phyloP scores from a whole-genome alignment of 2,888 invertebrate genomes.

The Xylocampa areola region DNA sequence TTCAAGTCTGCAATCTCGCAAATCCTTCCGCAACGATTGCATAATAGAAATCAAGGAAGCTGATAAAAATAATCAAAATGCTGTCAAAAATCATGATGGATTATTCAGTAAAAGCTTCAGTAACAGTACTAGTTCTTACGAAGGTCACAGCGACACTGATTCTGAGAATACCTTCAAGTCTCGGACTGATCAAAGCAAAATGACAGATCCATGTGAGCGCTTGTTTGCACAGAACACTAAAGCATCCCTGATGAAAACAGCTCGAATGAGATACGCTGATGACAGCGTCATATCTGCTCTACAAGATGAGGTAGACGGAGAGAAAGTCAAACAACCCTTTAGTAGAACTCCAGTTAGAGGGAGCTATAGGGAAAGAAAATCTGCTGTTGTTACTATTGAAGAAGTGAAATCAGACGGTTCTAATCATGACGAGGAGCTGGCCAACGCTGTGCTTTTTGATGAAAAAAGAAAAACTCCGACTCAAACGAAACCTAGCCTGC shows the following conservation, averaged over 20 bases:
- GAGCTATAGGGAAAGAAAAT: conserved; percentile 84
- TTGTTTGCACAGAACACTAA: conserved; percentile 90
- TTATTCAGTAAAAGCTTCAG: conserved; percentile 86
- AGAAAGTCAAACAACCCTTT: conserved; percentile 79
- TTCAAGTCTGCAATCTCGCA: conserved; percentile 82
- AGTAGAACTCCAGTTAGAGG: conserved; percentile 78
- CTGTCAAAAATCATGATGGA: conserved; percentile 73
- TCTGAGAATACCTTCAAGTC: conserved; percentile 88
- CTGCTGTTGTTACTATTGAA: conserved; percentile 85
- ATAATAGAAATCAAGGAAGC: conserved; percentile 85
- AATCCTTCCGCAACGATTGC: conserved; percentile 80
- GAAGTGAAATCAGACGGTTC: conserved; percentile 85
- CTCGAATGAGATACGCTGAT: conserved; percentile 90
- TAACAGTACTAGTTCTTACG: conserved; percentile 91
- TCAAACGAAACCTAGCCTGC: conserved; percentile 70
- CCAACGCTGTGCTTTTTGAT: conserved; percentile 77
- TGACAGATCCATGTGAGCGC: conserved; percentile 84
- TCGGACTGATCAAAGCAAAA: conserved; percentile 73
- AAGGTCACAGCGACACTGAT: conserved; percentile 92
- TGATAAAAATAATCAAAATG: conserved; percentile 71
- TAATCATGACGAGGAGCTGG: conserved; percentile 79
- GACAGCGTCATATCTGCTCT: conserved; percentile 77
- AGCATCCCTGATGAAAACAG: conserved; percentile 90
- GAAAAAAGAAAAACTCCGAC: conserved; percentile 78
- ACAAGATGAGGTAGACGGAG: conserved; percentile 84